phyloP scores from a whole-genome alignment of 2,113 vertebrate species.

The Saguinus midas region DNA sequence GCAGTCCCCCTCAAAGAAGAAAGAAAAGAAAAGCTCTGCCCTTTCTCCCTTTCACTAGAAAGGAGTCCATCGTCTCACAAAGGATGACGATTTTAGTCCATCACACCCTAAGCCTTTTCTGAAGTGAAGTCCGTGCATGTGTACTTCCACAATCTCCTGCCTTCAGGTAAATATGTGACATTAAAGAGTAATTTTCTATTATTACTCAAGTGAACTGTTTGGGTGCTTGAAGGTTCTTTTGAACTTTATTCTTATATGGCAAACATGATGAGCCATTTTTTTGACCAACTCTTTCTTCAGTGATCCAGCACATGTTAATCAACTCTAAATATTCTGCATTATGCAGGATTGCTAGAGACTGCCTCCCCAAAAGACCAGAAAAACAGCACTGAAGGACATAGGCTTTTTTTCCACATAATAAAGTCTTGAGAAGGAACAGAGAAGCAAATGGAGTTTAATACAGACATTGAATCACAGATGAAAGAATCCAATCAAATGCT shows the following conservation, averaged over 20 bases:
- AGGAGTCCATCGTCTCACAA: neutral
- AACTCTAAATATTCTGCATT: conserved; percentile 25
- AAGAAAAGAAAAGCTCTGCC: neutral
- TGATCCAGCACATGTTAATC: conserved; percentile 6
- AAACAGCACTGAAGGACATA: neutral
- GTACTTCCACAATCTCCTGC: conserved; percentile 19
- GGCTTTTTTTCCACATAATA: neutral
- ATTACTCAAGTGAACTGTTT: conserved; percentile 8
- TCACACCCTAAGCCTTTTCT: neutral
- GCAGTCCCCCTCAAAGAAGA: neutral
- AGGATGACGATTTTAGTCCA: conserved; percentile 1
- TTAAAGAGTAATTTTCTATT: conserved; percentile 52
- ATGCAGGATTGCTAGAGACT: neutral
- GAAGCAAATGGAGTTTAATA: conserved; percentile 53
- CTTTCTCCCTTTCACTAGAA: neutral
- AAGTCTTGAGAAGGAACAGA: conserved; percentile 29
- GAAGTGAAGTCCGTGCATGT: neutral
- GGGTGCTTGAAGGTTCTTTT: conserved; percentile 47
- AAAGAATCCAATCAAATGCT: conserved; percentile 57
- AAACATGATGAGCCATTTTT: neutral
- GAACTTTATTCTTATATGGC: neutral
- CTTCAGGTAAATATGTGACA: conserved; percentile 41
- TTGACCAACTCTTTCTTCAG: neutral
- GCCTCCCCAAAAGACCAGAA: neutral
- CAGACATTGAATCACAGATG: conserved; percentile 39